Conservation (phyloP, 2,113 vertebrate species). For the Nothoprocta perdicaria region DNA sequence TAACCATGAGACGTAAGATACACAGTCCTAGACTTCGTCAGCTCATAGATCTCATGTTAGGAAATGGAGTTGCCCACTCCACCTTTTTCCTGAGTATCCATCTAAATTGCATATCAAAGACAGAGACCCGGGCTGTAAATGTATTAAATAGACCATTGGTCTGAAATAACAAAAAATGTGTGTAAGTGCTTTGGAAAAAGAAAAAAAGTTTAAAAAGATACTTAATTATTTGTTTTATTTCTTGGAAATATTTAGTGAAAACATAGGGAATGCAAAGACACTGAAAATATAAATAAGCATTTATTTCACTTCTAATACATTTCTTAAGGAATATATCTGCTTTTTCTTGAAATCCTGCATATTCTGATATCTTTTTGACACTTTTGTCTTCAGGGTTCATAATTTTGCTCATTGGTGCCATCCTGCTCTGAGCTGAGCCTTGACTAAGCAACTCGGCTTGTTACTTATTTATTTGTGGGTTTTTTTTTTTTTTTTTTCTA, state of each 20-base stretch:
- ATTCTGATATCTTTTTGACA: background rate
- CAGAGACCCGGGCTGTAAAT: background rate
- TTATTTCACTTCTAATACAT: fast-evolving
- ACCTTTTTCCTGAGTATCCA: background rate
- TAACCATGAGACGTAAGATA: background rate
- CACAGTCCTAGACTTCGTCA: background rate
- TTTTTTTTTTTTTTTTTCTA: background rate
- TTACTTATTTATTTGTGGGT: background rate
- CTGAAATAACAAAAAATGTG: background rate
- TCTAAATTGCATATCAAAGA: background rate
- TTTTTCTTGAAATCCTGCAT: background rate
- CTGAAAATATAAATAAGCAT: background rate
- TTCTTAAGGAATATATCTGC: background rate
- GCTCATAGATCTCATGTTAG: background rate
- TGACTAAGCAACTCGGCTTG: fast-evolving
- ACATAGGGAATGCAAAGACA: background rate
- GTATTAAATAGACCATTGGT: background rate
- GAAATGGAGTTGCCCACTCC: background rate
- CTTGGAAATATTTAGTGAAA: fast-evolving
- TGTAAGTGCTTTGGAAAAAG: background rate
- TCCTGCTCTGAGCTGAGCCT: background rate
- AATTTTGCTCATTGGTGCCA: background rate
- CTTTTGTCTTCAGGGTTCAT: background rate
- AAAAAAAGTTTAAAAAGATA: background rate
- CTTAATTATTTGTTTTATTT: background rate